These are phyloP conservation scores for Bostrychus sinensis DNA, from an alignment of 2,113 vertebrate species.

Conservation along the genomic window DNA sequence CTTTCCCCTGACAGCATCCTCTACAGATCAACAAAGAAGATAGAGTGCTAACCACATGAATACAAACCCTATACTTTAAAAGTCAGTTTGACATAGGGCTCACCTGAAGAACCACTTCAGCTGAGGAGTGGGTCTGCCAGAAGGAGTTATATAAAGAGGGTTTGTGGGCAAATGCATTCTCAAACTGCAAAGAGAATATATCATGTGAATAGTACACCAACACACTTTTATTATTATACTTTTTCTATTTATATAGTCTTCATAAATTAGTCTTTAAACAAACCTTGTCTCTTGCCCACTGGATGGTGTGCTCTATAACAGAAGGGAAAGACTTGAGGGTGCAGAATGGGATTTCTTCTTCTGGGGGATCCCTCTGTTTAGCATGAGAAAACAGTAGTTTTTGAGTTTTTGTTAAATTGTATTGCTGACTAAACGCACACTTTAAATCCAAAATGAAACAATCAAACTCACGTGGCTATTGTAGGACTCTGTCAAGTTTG, in stretches of 20 bases:
- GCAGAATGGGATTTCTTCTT: constrained; percentile 99
- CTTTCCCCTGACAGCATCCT: constrained; percentile 91
- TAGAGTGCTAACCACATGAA: neutral
- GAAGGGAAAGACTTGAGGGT: constrained; percentile 98
- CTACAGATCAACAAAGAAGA: constrained; percentile 69
- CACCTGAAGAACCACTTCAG: constrained; percentile 91
- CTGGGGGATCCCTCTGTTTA: constrained; percentile 92
- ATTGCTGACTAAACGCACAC: neutral
- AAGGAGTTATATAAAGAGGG: constrained; percentile 96
- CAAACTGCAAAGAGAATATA: constrained; percentile 83
- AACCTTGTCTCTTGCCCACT: constrained; percentile 99
- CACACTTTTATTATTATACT: no score
- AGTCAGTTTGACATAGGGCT: constrained; percentile 7
- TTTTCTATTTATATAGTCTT: no score
- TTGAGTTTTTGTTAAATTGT: neutral
- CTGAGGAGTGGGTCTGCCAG: constrained; percentile 89
- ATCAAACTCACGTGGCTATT: constrained; percentile 92
- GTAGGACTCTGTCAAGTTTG: constrained; percentile 95
- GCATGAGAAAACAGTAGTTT: constrained; percentile 10
- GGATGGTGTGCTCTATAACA: constrained; percentile 97
- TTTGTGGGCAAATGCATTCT: constrained; percentile 94
- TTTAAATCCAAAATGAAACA: neutral
- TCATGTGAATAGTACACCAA: neutral
- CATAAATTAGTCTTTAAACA: no score
- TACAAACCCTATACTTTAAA: neutral